A percentile compares a stretch with the other conserved stretches of the same genome.
Conservation (phyloP, 2,888 invertebrate species). For the Rhodophaea formosa region DNA sequence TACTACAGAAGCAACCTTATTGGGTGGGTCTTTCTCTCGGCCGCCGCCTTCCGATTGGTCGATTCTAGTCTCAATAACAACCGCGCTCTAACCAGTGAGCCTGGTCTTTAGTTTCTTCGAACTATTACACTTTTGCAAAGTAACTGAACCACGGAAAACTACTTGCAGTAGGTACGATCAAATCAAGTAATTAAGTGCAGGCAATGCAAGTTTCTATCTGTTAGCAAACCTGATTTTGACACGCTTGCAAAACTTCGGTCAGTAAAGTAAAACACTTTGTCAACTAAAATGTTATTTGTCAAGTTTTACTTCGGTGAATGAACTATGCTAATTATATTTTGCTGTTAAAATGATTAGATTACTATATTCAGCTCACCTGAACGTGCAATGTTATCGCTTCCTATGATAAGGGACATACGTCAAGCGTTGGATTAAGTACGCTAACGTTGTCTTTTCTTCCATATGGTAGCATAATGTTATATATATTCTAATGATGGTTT, state of each 20-base stretch:
- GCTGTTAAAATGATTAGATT: constrained; percentile 60
- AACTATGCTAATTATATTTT: constrained; percentile 60
- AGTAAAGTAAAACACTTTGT: constrained; percentile 33
- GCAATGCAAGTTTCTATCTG: constrained; percentile 46
- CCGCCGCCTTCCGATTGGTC: constrained; percentile 48
- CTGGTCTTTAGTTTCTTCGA: constrained; percentile 52
- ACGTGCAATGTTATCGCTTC: constrained; percentile 51
- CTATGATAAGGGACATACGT: constrained; percentile 47
- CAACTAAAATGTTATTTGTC: constrained; percentile 38
- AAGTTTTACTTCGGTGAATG: constrained; percentile 59
- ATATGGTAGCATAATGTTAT: background rate
- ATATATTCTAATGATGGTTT: too few species aligned
- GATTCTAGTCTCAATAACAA: constrained; percentile 50
- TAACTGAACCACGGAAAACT: constrained; percentile 45
- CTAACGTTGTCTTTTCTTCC: constrained; percentile 9
- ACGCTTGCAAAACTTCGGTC: constrained; percentile 45
- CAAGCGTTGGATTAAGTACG: constrained; percentile 31
- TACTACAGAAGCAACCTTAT: constrained; percentile 46
- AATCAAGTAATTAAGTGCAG: constrained; percentile 35
- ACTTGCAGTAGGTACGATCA: constrained; percentile 34
- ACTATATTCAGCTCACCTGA: constrained; percentile 44
- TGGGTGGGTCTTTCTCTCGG: constrained; percentile 52
- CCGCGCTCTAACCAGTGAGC: constrained; percentile 58
- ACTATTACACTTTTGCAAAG: constrained; percentile 49
- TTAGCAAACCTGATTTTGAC: constrained; percentile 38